Percentiles rank a stretch among this genome's conserved stretches.
Evolutionary conservation across 1,140 invertebrate genomes (phyloP).

Genomic region (Asobara japonica): DNA sequence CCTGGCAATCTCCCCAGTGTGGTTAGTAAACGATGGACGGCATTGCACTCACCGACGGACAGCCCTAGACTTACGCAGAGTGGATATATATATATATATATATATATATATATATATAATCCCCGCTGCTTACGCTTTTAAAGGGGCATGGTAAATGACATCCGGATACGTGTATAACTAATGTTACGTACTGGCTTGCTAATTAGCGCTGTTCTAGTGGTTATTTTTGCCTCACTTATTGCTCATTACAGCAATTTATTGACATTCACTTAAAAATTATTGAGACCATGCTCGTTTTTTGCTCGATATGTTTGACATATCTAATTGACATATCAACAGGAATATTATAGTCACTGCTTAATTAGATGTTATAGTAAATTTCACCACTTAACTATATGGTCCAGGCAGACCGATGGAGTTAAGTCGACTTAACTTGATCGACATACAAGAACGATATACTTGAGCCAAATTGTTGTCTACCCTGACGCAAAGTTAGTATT

Average conservation of each 20-base stretch:
- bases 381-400: too few relatives aligned
- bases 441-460: too few relatives aligned
- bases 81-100: constrained; percentile 13
- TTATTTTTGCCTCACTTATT: too few relatives aligned
- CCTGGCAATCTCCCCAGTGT: constrained; percentile 34
- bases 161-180: constrained; percentile 32
- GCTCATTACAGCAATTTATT: neutral
- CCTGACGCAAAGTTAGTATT: too few relatives aligned
- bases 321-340: neutral
- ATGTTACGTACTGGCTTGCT: neutral
- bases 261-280: neutral
- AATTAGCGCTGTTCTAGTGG: constrained; percentile 19
- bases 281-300: neutral
- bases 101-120: too few relatives aligned
- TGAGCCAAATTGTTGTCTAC: too few relatives aligned
- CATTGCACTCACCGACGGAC: neutral
- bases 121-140: constrained; percentile 20
- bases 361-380: too few relatives aligned
- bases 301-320: neutral
- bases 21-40: constrained; percentile 18
- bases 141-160: constrained; percentile 31
- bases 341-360: neutral
- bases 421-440: too few relatives aligned
- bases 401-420: too few relatives aligned
- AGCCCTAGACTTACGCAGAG: neutral